A percentile compares a stretch with the other conserved stretches of the same genome.
These are phyloP conservation scores for Drosophila testacea DNA, from an alignment of 2,888 invertebrate genomes.

Conservation along the genomic window DNA sequence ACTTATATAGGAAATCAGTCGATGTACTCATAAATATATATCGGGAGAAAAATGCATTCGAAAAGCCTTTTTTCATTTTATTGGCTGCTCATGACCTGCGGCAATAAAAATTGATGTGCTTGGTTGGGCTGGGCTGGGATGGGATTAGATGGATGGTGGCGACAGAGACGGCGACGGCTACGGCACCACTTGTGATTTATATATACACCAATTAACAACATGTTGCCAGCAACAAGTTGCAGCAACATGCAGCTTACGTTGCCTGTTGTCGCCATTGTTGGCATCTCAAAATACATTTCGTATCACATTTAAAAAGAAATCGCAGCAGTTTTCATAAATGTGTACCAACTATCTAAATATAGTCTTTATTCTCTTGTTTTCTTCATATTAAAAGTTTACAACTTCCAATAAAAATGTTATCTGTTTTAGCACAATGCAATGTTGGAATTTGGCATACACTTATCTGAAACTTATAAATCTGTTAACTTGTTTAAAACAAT, in stretches of 20 bases:
- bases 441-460: too few species aligned
- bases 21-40: constrained; percentile 36
- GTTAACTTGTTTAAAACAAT: neutral
- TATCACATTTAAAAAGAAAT: neutral
- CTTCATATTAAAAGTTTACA: neutral
- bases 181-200: constrained; percentile 38
- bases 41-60: constrained; percentile 39
- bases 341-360: neutral
- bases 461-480: neutral
- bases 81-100: constrained; percentile 75
- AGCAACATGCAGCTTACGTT: constrained; percentile 8
- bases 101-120: constrained; percentile 66
- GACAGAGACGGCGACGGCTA: neutral
- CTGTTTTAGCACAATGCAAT: too few species aligned
- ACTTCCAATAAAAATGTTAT: neutral
- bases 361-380: neutral
- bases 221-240: constrained; percentile 34
- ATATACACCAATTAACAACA: constrained; percentile 10
- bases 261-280: neutral
- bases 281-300: neutral
- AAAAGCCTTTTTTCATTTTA: constrained; percentile 62
- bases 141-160: constrained; percentile 14
- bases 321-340: neutral
- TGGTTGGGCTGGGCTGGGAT: too few species aligned
- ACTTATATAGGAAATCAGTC: constrained; percentile 33